Percentiles rank a stretch among this genome's conserved stretches.
These are phyloP conservation scores for Pollicipes pollicipes DNA, from an alignment of 1,140 invertebrate species.

Conservation along the genomic window DNA sequence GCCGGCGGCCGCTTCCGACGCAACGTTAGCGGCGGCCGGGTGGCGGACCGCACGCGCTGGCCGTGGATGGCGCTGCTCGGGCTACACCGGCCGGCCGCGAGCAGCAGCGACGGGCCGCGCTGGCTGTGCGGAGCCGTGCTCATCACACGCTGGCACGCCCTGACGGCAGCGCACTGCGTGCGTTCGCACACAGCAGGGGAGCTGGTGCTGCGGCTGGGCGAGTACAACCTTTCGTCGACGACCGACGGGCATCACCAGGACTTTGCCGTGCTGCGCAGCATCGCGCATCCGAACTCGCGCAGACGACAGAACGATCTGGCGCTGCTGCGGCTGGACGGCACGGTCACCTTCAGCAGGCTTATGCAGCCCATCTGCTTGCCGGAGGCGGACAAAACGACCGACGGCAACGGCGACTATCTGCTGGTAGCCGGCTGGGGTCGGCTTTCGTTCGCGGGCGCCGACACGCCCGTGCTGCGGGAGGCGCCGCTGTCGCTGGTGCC, in stretches of 20 bases:
- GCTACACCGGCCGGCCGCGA: not conserved
- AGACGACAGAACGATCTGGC: conserved; percentile 14
- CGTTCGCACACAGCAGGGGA: conserved; percentile 19
- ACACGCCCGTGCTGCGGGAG: conserved; percentile 8
- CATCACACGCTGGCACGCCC: not conserved
- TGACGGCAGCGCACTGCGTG: not conserved
- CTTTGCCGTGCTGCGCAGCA: not conserved
- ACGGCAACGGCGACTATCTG: too few species aligned
- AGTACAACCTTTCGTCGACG: conserved; percentile 11
- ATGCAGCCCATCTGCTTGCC: not conserved
- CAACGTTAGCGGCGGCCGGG: not conserved
- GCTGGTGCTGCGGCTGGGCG: conserved; percentile 26
- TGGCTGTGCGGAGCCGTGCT: not conserved
- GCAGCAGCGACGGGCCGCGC: not conserved
- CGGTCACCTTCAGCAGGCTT: not conserved
- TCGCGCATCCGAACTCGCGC: not conserved
- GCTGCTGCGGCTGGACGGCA: conserved; percentile 9
- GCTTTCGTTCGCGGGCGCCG: not conserved
- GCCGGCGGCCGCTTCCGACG: too few species aligned
- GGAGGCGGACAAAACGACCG: too few species aligned
- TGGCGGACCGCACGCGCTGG: not conserved
- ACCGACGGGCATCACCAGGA: conserved; percentile 14
- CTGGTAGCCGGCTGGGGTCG: not conserved
- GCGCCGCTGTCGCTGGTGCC: conserved; percentile 9
- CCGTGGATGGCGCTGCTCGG: not conserved